phyloP scores from a whole-genome alignment of 2,888 invertebrate genomes.

The Melinaea marsaeus region DNA sequence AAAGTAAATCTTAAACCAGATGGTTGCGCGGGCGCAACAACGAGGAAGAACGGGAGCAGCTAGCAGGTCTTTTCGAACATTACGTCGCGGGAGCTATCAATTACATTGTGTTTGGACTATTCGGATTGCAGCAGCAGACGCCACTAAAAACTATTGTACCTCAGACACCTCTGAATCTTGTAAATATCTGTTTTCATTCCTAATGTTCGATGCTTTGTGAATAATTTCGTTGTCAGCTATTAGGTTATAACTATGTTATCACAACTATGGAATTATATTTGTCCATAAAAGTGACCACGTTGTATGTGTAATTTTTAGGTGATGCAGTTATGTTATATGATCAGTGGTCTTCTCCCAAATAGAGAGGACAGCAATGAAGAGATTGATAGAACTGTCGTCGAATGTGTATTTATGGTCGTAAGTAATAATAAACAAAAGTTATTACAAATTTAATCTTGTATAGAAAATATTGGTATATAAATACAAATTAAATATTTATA shows the following conservation, averaged over 20 bases:
- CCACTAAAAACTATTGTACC: slow-evolving; percentile 90
- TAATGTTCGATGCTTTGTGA: no score
- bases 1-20: slow-evolving; percentile 43
- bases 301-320: slow-evolving; percentile 67
- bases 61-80: slow-evolving; percentile 83
- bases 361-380: slow-evolving; percentile 68
- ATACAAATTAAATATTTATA: no score
- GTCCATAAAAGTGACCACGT: background rate
- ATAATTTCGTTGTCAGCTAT: background rate
- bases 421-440: slow-evolving; percentile 31
- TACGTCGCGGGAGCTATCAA: slow-evolving; percentile 85
- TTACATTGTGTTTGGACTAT: slow-evolving; percentile 84
- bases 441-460: no score
- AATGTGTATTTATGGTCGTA: slow-evolving; percentile 83
- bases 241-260: no score
- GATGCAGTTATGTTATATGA: slow-evolving; percentile 87
- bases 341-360: slow-evolving; percentile 84
- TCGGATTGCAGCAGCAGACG: slow-evolving; percentile 83
- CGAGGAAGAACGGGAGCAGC: slow-evolving; percentile 69
- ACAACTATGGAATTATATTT: background rate
- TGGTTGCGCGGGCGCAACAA: slow-evolving; percentile 82
- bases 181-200: slow-evolving; percentile 40
- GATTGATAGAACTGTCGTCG: slow-evolving; percentile 78
- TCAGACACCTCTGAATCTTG: slow-evolving; percentile 92
- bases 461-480: no score